Evolutionary conservation across 2,113 vertebrate genomes (phyloP), one percentile per base, ranked within the genome.

Genomic region (Rostratula benghalensis): DNA sequence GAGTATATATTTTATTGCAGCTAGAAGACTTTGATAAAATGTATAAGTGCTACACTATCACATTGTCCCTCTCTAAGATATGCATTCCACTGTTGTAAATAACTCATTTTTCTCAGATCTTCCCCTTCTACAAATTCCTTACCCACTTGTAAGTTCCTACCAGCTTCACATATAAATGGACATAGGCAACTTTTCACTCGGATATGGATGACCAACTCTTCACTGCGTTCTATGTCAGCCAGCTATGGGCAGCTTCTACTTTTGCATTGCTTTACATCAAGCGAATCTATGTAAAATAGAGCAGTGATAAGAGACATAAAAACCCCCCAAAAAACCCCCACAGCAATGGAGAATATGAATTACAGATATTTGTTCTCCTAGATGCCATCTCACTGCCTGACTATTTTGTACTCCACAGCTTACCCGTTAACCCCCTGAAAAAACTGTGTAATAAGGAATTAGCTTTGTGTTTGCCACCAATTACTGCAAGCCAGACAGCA

Each of bases 391-490:
- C 46, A 67, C 22, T 86, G 95, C 54, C 46, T 88, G 53, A 31
- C 13, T 70, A 20, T 46, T 93, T 91, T 67, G 64, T 51, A 48
- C 70, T 92, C 67, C 64, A 53, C 90, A 88, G 71, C 48, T 93
- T 81, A 65, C 28, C 43, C 53, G 61, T 65, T 89, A 94, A 74
- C 92, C 64, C n/a, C 51, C 87, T 45, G 75, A 96, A 76, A 93
- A 78, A 30, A 43, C 39, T 83, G 46, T 51, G 63, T 88, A 91
- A 91, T 89, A 80, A 94, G 63, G 69, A 91, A 90, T 91, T 89
- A 96, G 82, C 82, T 94, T 75, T 56, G 51, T 90, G 51, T 56
- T 94, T 94, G 91, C 90, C 71, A 95, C 80, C 80, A 91, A 90
- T 95, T 96, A 95, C 54, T 74, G 91, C 53, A 69, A 61, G 28